Conservation (phyloP, 2,888 invertebrate genomes). For the Standfussiana lucernea region DNA sequence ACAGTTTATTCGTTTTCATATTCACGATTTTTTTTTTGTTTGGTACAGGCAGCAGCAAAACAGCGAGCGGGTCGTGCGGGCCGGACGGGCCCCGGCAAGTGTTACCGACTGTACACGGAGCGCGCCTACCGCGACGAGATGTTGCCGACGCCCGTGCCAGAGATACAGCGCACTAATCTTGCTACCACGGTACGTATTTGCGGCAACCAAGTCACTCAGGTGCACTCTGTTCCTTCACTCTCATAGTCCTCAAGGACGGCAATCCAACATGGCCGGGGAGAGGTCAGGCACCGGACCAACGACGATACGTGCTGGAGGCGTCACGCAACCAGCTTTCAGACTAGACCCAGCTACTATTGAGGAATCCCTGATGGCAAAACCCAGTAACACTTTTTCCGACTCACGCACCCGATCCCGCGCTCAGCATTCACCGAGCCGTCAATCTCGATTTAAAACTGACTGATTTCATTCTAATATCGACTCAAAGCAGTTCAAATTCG, state of each 20-base stretch:
- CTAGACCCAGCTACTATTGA: not conserved
- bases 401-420: not conserved
- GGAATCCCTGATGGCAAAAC: not conserved
- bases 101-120: constrained; percentile 99
- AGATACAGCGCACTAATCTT: constrained; percentile 99
- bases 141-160: constrained; percentile 99
- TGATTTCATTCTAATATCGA: not conserved
- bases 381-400: not conserved
- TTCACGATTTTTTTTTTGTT: not conserved
- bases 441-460: not conserved
- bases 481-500: not conserved
- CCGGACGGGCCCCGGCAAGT: constrained; percentile 99
- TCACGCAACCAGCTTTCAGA: not conserved
- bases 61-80: constrained; percentile 99
- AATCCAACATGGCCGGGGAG: not conserved
- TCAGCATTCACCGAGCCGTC: not conserved
- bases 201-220: not conserved
- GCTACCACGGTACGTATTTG: constrained; percentile 94
- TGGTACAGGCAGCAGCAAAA: constrained; percentile 96
- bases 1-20: not conserved
- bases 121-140: constrained; percentile 99
- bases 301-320: not conserved
- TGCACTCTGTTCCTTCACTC: not conserved
- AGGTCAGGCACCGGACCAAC: not conserved
- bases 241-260: not conserved